A percentile compares a stretch with the other conserved stretches of the same genome.
phyloP scores from a whole-genome alignment of 1,140 invertebrate species.

The Caenorhabditis inopinata region DNA sequence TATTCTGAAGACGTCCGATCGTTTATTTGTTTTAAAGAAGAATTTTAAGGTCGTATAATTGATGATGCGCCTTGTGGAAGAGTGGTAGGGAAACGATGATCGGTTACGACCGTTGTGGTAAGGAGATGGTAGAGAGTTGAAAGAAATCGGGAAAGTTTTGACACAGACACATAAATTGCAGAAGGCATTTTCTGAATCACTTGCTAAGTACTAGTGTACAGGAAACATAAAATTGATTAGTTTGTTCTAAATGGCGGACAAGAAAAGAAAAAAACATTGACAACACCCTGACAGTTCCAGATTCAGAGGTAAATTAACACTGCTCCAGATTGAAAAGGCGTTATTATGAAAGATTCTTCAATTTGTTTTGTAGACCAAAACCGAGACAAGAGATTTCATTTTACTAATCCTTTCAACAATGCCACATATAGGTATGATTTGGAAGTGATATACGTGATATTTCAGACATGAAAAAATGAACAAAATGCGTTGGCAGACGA shows the following conservation, averaged over 20 bases:
- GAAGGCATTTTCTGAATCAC: not conserved
- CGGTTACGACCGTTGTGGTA: conserved; percentile 23
- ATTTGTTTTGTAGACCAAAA: not conserved
- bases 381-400: not conserved
- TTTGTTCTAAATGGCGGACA: not conserved
- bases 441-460: conserved; percentile 15
- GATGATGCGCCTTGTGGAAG: not conserved
- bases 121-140: conserved; percentile 26
- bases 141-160: not conserved
- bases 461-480: not conserved
- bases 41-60: conserved; percentile 32
- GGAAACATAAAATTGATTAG: not conserved
- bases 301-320: too few relatives aligned
- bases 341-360: too few relatives aligned
- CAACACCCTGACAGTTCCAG: not conserved
- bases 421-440: conserved; percentile 1
- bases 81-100: not conserved
- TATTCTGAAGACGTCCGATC: not conserved
- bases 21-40: conserved; percentile 28
- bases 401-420: conserved; percentile 7
- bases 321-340: too few relatives aligned
- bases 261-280: not conserved
- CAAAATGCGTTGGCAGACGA: conserved; percentile 11
- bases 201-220: not conserved
- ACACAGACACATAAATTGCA: conserved; percentile 1